Conservation (phyloP, 2,113 vertebrate genomes). For the Meriones unguiculatus region DNA sequence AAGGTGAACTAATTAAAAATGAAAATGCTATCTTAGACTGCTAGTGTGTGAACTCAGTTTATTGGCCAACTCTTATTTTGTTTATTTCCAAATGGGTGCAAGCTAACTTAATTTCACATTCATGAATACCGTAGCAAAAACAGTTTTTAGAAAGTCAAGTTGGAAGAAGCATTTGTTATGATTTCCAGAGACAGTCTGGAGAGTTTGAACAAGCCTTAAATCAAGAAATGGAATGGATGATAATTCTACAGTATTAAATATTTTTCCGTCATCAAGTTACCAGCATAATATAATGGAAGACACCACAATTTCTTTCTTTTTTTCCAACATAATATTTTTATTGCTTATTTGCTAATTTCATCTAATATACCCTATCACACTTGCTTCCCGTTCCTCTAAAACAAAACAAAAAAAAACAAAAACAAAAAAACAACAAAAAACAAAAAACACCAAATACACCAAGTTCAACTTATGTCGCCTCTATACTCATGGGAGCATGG, state of each 20-base stretch:
- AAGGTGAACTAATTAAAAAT: constrained; percentile 31
- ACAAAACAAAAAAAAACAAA: not conserved
- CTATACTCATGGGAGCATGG: not conserved
- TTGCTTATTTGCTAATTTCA: not conserved
- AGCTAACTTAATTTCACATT: constrained; percentile 23
- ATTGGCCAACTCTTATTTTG: not conserved
- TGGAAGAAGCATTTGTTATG: constrained; percentile 26
- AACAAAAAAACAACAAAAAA: not conserved
- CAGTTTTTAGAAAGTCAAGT: constrained; percentile 22
- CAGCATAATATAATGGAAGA: not conserved
- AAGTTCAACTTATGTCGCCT: not conserved
- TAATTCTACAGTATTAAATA: constrained; percentile 12
- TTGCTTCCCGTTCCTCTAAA: not conserved
- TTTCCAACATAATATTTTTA: not conserved
- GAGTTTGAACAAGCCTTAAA: constrained; percentile 8
- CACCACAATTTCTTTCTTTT: constrained; percentile 31
- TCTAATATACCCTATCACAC: not conserved
- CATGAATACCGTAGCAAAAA: constrained; percentile 12
- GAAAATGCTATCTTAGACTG: constrained; percentile 49
- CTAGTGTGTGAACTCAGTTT: not conserved
- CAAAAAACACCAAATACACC: too few species aligned
- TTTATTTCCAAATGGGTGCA: not conserved
- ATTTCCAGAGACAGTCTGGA: not conserved
- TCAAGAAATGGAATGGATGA: constrained; percentile 45
- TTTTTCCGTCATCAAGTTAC: constrained; percentile 12